Conservation (phyloP, 2,113 vertebrate genomes). For the Herpetotheres cachinnans region DNA sequence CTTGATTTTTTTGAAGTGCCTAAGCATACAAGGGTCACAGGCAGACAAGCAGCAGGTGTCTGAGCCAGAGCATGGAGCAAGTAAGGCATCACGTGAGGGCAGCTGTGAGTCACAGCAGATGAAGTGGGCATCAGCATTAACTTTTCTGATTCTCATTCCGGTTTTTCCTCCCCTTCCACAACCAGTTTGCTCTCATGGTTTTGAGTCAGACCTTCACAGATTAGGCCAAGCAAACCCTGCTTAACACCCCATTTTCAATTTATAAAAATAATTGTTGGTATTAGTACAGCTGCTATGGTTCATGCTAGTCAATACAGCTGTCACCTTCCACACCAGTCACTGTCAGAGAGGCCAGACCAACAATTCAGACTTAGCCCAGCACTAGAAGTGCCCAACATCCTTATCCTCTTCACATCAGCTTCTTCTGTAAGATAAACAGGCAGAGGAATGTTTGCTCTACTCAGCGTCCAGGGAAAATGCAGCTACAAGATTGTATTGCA, state of each 20-base stretch:
- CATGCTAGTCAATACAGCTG: background rate
- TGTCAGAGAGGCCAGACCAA: background rate
- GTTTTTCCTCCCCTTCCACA: background rate
- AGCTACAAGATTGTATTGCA: background rate
- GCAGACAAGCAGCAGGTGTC: background rate
- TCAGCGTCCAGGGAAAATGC: background rate
- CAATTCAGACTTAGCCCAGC: background rate
- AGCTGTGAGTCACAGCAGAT: background rate
- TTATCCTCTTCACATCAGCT: background rate
- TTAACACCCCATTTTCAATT: background rate
- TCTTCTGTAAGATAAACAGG: background rate
- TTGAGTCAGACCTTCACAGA: background rate
- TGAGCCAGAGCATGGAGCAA: background rate
- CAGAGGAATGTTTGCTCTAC: background rate
- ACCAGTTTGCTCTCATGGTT: background rate
- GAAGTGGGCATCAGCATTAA: background rate
- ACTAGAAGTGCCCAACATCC: background rate
- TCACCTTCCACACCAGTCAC: background rate
- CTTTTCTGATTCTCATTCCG: background rate
- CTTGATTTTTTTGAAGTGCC: constrained; percentile 9
- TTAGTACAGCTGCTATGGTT: background rate
- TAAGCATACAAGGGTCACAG: background rate
- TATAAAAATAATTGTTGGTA: background rate
- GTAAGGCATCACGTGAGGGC: background rate
- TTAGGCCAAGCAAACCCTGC: background rate